Evolutionary conservation across 2,113 vertebrate genomes (phyloP), one percentile per base, ranked within the genome.

Genomic region (Piliocolobus tephrosceles): DNA sequence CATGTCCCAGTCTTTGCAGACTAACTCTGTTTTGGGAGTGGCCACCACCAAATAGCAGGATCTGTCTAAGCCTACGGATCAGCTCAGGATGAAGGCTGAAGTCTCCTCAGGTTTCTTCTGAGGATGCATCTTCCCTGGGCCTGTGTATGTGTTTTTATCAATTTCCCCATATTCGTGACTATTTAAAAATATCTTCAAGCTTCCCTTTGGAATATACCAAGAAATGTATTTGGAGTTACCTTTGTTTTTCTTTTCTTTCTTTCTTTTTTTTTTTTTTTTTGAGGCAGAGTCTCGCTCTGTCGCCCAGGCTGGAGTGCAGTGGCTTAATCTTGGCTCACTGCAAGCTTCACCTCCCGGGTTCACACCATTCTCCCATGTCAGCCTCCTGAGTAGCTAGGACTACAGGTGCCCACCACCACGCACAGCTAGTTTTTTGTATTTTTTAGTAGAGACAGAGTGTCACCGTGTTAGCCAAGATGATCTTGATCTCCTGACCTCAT

Each of bases 151-250:
- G 13, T 61, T 35, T 35, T 76, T 66, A 86, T 55, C 45, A 52
- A 6, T 66, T 61, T 14, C 22, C 52, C 52, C 40, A 16, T 83
- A 22, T 73, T 58, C 6, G 1, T 22, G 12, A 13, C 43, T 85
- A 25, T 57, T 85, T 92, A 43, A 66, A 91, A 57, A 45, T 73
- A 23, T 13, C 38, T n/a, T 96, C 45, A 96, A 47, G 83, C 88
- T 86, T 92, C 96, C 66, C 95, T 98, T 88, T 98, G 45, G 64
- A 97, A 89, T 93, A 85, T 95, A 96, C 81, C 89, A 94, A 70
- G 93, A 93, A 95, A 91, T 47, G 79, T 79, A 92, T 94, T 89
- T 97, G 95, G 70, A 64, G 92, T 91, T 97, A 97, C 70, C 92
- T 92, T 98, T 97, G 66, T 76, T 97, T 97, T 93, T 85, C 73